Evolutionary conservation across 2,797 vertebrate species (phyloP), one percentile per base, ranked within the genome.

Genomic region (Gobio occitaniae): DNA sequence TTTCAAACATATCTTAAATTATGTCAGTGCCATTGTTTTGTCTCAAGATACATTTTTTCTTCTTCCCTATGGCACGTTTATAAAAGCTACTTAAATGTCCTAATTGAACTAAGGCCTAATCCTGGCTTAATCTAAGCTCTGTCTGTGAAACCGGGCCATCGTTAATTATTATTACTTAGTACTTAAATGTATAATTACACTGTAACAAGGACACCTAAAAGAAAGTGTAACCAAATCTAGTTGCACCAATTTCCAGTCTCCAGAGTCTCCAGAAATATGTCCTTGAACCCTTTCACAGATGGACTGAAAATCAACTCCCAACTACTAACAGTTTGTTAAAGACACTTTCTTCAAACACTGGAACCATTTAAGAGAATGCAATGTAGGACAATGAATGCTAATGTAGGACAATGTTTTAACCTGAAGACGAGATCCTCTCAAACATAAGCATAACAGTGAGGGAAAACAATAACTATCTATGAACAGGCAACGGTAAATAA

Each of bases 271-370:
- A 25, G 11, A 25, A 21, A 8, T 15, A 78, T 1, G 8, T 41
- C 7, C 21, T n/a, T 61, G 21, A 32, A 61, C 7, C 3, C 3
- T 61, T 78, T 56, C 12, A 9, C 16, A 74, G 9, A 36, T 36
- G 10, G 72, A 54, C 50, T 75, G 50, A 75, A 75, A 75, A 52
- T 32, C 29, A 13, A 76, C 72, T 54, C 5, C 48, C 29, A 75
- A 54, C 50, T 21, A 54, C 29, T 36, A 54, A 19, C 52, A 41
- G 36, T 77, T 41, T n/a, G n/a, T 78, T n/a, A 3, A 61, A 63
- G 54, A 17, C 1, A 59, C 2, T 3, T 63, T 63, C 13, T 63
- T 63, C 2, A 29, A 25, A 63, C 36, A 44, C 10, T 41, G 36
- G 12, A 61, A 63, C 13, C 15, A 78, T 63, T 78, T 17, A 11